phyloP scores from a whole-genome alignment of 2,888 invertebrate species.

The Tetrapedia diversipes region DNA sequence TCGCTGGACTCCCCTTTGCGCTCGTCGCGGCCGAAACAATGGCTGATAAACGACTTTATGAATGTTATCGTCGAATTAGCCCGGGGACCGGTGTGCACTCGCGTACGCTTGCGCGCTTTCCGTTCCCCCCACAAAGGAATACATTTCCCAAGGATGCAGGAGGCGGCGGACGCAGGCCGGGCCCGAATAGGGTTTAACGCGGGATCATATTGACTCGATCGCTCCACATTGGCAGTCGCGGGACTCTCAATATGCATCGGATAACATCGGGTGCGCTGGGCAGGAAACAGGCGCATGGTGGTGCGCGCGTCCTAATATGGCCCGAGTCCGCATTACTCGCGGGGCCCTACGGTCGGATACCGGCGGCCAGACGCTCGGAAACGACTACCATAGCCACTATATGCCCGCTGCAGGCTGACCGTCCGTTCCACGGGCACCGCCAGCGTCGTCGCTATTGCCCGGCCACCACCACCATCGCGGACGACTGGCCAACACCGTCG shows the following conservation, averaged over 20 bases:
- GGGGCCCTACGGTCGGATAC: constrained; percentile 66
- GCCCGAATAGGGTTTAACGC: constrained; percentile 69
- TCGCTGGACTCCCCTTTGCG: constrained; percentile 21
- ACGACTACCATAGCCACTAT: constrained; percentile 52
- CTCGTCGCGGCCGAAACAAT: constrained; percentile 28
- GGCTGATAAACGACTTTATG: constrained; percentile 49
- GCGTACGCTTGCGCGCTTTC: constrained; percentile 1
- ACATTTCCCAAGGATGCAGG: constrained; percentile 46
- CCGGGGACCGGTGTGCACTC: background rate
- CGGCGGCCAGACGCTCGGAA: constrained; percentile 51
- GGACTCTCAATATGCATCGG: constrained; percentile 70
- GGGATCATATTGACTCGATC: constrained; percentile 69
- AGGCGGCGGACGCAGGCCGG: constrained; percentile 33
- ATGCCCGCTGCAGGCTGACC: constrained; percentile 34
- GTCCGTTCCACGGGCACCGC: constrained; percentile 20
- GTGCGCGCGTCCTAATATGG: constrained; percentile 78
- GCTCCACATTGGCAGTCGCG: constrained; percentile 70
- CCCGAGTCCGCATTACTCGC: constrained; percentile 78
- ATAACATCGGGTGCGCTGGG: constrained; percentile 68
- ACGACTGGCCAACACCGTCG: constrained; percentile 16
- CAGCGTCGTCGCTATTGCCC: constrained; percentile 22
- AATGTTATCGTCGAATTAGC: constrained; percentile 52
- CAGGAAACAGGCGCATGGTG: constrained; percentile 72
- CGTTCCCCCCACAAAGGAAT: constrained; percentile 42
- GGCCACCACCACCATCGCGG: constrained; percentile 22